Base-by-base conservation (phyloP, 2,888 invertebrate genomes). In the Euclidia mi region DNA sequence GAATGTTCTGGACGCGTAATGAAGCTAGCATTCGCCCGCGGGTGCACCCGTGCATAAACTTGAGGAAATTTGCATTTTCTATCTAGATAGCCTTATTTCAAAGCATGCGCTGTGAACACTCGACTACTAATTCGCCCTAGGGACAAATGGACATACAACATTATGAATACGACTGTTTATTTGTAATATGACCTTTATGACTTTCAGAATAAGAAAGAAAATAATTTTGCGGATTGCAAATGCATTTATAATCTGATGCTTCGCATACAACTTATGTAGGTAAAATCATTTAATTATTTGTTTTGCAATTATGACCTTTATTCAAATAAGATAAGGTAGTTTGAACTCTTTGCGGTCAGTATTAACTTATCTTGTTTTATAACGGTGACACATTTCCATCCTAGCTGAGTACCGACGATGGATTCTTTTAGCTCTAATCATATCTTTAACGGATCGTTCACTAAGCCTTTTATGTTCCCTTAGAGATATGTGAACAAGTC, bases 11-110 rank as follows among this genome's bases (percentile, higher is more conserved):
- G 45, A 51, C 40, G 51, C 53, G 62, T 67, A 74, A 73, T 74
- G 63, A 74, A 71, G 63, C 71, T 60, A 59, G 65, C 51, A 44
- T 62, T 65, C 43, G 75, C 83, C 70, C 15, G 44, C 65, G 78
- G 82, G 76, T 44, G 55, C 64, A 56, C 41, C 68, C 66, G 73
- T 76, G 78, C 78, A 69, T 63, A 62, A 65, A 65, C 72, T 72
- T 76, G 68, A 65, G 64, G 64, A 67, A 74, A 87, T 87, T 86
- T 82, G 78, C 88, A 88, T 88, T 79, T 78, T 80, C 77, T 76
- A 76, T 74, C 72, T 43, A 55, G 84, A 85, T 83, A 79, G 78
- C 79, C 81, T 79, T 81, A 79, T 84, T 81, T 78, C 74, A 68
- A 76, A 76, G 75, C 70, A 72, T 71, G 69, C 61, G 56, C 66